Evolutionary conservation across 2,113 vertebrate species (phyloP).

Genomic region (Oncorhynchus clarkii): DNA sequence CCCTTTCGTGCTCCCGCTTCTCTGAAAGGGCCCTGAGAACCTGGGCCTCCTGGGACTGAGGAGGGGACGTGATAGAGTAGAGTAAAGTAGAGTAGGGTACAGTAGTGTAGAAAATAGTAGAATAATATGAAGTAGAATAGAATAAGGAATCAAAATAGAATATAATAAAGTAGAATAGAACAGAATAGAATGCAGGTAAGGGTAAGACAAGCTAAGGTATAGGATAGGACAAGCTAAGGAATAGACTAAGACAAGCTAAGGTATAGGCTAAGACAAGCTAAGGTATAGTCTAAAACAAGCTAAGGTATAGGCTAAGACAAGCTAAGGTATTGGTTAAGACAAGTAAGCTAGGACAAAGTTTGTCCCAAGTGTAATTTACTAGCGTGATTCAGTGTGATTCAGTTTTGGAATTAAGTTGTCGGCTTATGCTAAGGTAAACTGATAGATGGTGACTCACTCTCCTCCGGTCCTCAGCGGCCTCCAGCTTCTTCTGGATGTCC

Average conservation of each 20-base stretch:
- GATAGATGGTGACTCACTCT: slow-evolving; percentile 73
- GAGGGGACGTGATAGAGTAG: too few species aligned
- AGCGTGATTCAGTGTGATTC: slow-evolving; percentile 3
- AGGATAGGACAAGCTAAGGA: too few species aligned
- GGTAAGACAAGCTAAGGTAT: too few species aligned
- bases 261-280: too few species aligned
- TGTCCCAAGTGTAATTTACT: background rate
- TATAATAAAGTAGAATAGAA: background rate
- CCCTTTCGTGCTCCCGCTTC: slow-evolving; percentile 91
- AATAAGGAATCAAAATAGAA: background rate
- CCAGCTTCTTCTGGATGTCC: slow-evolving; percentile 94
- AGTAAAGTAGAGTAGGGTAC: too few species aligned
- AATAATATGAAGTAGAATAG: slow-evolving; percentile 17
- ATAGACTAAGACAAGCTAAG: too few species aligned
- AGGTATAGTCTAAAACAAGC: too few species aligned
- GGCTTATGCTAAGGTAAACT: too few species aligned
- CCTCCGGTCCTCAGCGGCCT: slow-evolving; percentile 93
- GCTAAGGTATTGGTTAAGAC: too few species aligned
- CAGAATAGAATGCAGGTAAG: background rate
- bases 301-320: too few species aligned
- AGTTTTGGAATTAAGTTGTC: too few species aligned
- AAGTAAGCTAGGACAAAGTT: too few species aligned
- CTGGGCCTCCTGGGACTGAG: slow-evolving; percentile 90
- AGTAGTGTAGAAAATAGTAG: slow-evolving; percentile 28
- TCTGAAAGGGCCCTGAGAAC: slow-evolving; percentile 89